A percentile compares a stretch with the other conserved stretches of the same genome.
These are phyloP conservation scores for Mamestra brassicae DNA, from an alignment of 2,888 invertebrate genomes.

Conservation along the genomic window DNA sequence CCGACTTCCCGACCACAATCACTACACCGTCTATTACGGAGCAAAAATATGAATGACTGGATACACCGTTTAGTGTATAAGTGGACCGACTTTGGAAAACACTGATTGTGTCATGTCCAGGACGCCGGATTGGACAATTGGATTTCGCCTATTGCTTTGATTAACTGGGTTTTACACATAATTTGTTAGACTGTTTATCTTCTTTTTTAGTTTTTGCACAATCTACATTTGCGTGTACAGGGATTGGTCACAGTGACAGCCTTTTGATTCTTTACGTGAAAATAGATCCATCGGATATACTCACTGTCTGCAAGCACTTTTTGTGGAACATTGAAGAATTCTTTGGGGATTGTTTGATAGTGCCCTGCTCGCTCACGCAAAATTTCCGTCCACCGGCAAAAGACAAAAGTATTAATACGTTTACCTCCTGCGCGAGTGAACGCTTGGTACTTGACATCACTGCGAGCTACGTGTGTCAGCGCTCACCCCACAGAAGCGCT, in stretches of 20 bases:
- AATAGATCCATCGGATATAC: background rate
- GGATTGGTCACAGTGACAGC: background rate
- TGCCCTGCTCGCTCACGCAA: too few species aligned
- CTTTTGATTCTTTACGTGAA: background rate
- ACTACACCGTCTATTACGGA: constrained; percentile 63
- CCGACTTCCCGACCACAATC: constrained; percentile 79
- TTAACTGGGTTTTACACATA: background rate
- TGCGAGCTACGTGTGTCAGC: too few species aligned
- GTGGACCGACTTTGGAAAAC: constrained; percentile 34
- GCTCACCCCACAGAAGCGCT: too few species aligned
- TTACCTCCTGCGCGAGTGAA: too few species aligned
- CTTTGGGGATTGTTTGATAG: too few species aligned
- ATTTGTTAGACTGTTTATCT: background rate
- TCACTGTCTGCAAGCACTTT: too few species aligned
- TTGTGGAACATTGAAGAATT: too few species aligned
- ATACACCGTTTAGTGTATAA: constrained; percentile 56
- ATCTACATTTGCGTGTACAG: background rate
- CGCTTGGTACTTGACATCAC: too few species aligned
- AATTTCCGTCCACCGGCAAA: too few species aligned
- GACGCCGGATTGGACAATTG: background rate
- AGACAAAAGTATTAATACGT: too few species aligned
- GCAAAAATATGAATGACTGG: constrained; percentile 65
- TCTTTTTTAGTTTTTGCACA: background rate
- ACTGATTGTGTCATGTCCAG: constrained; percentile 24
- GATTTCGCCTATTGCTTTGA: background rate